Conservation (phyloP, 2,888 invertebrate species). For the Philhelius pedissequus region DNA sequence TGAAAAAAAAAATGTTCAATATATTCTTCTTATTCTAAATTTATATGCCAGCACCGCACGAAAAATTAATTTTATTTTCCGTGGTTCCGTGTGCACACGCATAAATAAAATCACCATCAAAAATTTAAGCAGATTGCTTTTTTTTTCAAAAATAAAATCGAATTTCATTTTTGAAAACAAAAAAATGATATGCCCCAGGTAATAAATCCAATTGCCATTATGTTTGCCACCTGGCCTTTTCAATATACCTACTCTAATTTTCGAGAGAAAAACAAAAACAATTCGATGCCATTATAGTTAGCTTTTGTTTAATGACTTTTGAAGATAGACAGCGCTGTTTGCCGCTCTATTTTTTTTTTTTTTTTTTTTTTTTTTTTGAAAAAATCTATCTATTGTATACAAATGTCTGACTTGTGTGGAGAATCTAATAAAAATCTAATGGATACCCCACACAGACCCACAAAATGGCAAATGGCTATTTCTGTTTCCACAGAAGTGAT, state of each 20-base stretch:
- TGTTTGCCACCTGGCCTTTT: slow-evolving; percentile 53
- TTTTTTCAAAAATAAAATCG: slow-evolving; percentile 9
- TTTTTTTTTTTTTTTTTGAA: too few species aligned
- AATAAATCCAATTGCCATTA: slow-evolving; percentile 51
- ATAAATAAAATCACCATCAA: slow-evolving; percentile 52
- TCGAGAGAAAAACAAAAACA: background rate
- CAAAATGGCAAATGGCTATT: slow-evolving; percentile 43
- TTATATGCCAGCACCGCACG: slow-evolving; percentile 30
- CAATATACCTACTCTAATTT: slow-evolving; percentile 8
- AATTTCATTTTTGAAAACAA: background rate
- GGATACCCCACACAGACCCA: slow-evolving; percentile 9
- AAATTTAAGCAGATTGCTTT: background rate
- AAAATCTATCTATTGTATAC: too few species aligned
- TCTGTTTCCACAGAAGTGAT: slow-evolving; percentile 38
- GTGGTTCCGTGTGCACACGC: slow-evolving; percentile 68
- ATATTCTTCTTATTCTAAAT: slow-evolving; percentile 39
- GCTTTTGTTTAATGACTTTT: slow-evolving; percentile 8
- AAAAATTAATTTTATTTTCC: slow-evolving; percentile 16
- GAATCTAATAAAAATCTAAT: slow-evolving; percentile 22
- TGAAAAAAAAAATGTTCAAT: background rate
- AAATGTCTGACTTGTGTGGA: slow-evolving; percentile 32
- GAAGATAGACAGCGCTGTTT: slow-evolving; percentile 36
- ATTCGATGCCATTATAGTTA: background rate
- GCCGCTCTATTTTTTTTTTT: too few species aligned
- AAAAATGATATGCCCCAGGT: slow-evolving; percentile 2